Conservation (phyloP, 2,888 invertebrate genomes). For the Anodontia alba region DNA sequence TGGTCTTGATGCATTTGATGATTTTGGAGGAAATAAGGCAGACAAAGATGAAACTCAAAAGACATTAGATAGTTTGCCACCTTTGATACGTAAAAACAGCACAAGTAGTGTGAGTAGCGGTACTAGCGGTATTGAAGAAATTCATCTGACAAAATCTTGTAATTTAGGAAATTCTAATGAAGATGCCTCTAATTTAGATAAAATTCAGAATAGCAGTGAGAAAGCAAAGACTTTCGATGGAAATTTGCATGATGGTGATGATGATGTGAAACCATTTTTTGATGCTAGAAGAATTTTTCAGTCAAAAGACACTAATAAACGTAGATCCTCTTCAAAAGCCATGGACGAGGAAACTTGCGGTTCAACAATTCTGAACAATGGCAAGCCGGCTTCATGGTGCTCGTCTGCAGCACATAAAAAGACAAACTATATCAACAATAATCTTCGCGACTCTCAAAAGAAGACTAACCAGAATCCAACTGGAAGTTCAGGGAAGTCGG, state of each 20-base stretch:
- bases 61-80: slow-evolving; percentile 65
- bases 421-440: slow-evolving; percentile 83
- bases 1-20: slow-evolving; percentile 81
- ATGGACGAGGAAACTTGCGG: slow-evolving; percentile 34
- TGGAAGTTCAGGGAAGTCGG: slow-evolving; percentile 14
- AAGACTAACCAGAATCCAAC: slow-evolving; percentile 68
- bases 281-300: slow-evolving; percentile 80
- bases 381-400: slow-evolving; percentile 73
- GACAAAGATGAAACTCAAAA: slow-evolving; percentile 60
- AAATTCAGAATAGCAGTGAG: slow-evolving; percentile 40
- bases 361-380: slow-evolving; percentile 78
- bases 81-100: slow-evolving; percentile 67
- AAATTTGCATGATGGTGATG: slow-evolving; percentile 36
- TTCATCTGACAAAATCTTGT: slow-evolving; percentile 59
- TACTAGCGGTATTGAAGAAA: slow-evolving; percentile 71
- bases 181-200: slow-evolving; percentile 42
- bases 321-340: slow-evolving; percentile 40
- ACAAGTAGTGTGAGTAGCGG: slow-evolving; percentile 77
- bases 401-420: slow-evolving; percentile 71
- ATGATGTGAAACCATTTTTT: slow-evolving; percentile 72
- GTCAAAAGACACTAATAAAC: slow-evolving; percentile 65
- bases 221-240: slow-evolving; percentile 51
- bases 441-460: slow-evolving; percentile 74
- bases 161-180: slow-evolving; percentile 40
- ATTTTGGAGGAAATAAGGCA: slow-evolving; percentile 55